Evolutionary conservation across 2,888 invertebrate genomes (phyloP).

Genomic region (Agrotis puta): DNA sequence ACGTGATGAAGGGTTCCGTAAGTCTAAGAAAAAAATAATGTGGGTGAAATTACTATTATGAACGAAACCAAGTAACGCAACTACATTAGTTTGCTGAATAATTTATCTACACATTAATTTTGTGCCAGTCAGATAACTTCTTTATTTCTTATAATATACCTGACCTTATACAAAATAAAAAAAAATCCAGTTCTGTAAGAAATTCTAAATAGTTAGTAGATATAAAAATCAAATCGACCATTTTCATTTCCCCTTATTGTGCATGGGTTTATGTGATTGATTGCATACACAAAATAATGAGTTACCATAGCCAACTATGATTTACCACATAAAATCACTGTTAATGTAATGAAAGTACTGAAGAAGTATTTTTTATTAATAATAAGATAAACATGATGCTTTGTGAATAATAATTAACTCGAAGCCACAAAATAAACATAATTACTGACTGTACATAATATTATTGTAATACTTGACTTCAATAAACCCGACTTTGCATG

Average conservation of each 20-base stretch:
- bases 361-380: background rate
- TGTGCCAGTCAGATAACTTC: too few species aligned
- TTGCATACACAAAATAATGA: background rate
- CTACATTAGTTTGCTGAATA: background rate
- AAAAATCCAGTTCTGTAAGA: background rate
- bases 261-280: background rate
- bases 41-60: background rate
- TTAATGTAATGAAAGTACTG: background rate
- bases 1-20: conserved; percentile 31
- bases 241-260: background rate
- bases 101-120: background rate
- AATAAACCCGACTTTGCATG: too few species aligned
- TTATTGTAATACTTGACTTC: background rate
- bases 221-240: too few species aligned
- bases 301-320: background rate
- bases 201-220: background rate
- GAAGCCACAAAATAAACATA: background rate
- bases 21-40: background rate
- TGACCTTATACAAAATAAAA: too few species aligned
- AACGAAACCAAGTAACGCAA: background rate
- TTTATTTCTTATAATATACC: background rate
- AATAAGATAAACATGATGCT: conserved; percentile 5
- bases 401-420: background rate
- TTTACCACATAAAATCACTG: conserved; percentile 12
- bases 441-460: background rate